Percentiles rank a stretch among this genome's conserved stretches.
phyloP scores from a whole-genome alignment of 53 echinoderm and acorn worm species.

The Pentamera pediparva region DNA sequence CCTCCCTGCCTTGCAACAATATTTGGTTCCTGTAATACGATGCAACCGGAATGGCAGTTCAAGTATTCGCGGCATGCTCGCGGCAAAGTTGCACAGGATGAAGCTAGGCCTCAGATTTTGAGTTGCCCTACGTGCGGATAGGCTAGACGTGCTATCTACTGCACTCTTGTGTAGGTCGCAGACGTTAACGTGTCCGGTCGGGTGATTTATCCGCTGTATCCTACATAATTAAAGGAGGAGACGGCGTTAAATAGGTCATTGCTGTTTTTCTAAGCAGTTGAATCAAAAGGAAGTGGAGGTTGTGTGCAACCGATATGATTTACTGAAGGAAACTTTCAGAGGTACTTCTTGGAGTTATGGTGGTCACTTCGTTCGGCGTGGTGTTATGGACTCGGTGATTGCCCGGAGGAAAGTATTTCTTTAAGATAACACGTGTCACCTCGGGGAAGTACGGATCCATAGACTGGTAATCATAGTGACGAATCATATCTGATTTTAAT shows the following conservation, averaged over 20 bases:
- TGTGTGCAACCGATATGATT: conserved; percentile 3
- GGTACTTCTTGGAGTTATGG: too few relatives aligned
- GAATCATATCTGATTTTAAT: too few relatives aligned
- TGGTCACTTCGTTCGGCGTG: too few relatives aligned
- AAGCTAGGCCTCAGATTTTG: conserved; percentile 5
- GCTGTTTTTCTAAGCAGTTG: conserved; percentile 10
- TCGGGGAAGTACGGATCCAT: too few relatives aligned
- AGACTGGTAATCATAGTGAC: too few relatives aligned
- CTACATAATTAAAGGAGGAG: conserved; percentile 6
- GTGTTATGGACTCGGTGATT: too few relatives aligned
- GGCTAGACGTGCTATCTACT: background rate
- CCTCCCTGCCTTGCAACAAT: conserved; percentile 22
- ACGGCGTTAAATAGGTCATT: background rate
- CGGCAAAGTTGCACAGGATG: background rate
- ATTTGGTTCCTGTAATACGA: conserved; percentile 15
- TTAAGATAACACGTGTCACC: too few relatives aligned
- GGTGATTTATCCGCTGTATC: background rate
- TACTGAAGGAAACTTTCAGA: too few relatives aligned
- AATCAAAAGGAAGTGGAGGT: conserved; percentile 9
- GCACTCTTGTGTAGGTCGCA: background rate
- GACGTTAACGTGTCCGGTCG: background rate
- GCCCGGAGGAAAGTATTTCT: too few relatives aligned
- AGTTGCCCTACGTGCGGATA: background rate
- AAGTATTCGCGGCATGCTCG: conserved; percentile 25
- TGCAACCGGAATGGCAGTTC: conserved; percentile 30